Evolutionary conservation across 2,797 vertebrate species (phyloP).

Genomic region (Rhinophrynus dorsalis): DNA sequence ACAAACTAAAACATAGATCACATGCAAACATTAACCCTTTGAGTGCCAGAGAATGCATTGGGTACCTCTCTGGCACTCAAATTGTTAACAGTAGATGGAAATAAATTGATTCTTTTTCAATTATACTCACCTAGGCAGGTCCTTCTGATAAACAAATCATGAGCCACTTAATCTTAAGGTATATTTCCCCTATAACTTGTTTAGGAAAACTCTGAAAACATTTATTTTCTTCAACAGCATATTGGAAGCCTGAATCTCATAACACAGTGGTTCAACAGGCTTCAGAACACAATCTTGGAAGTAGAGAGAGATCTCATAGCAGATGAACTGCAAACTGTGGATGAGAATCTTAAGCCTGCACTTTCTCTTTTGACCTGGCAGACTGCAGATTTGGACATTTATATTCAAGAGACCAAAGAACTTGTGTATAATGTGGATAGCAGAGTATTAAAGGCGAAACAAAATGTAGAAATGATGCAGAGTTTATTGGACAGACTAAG

Average conservation of each 20-base stretch:
- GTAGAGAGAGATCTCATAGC: conserved; percentile 66
- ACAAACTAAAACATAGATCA: too few relatives aligned
- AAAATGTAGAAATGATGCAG: conserved; percentile 68
- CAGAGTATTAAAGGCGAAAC: conserved; percentile 70
- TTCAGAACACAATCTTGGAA: conserved; percentile 67
- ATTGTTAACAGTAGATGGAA: too few relatives aligned
- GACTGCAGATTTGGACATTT: conserved; percentile 68
- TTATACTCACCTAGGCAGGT: too few relatives aligned
- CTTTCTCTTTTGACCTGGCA: conserved; percentile 67
- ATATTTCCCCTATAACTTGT: too few relatives aligned
- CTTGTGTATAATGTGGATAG: conserved; percentile 63
- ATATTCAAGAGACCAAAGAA: conserved; percentile 62
- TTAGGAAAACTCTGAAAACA: too few relatives aligned
- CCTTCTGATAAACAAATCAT: too few relatives aligned
- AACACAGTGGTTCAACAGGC: conserved; percentile 71
- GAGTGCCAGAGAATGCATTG: too few relatives aligned
- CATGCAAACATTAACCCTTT: too few relatives aligned
- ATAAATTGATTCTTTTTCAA: too few relatives aligned
- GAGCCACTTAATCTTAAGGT: too few relatives aligned
- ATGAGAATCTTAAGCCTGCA: conserved; percentile 61
- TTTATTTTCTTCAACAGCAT: conserved; percentile 55
- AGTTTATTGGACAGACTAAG: conserved; percentile 64
- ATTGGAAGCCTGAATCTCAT: conserved; percentile 68
- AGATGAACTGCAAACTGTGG: conserved; percentile 62
- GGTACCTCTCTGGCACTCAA: too few relatives aligned